Percentiles rank a stretch among this genome's conserved stretches.
Conservation (phyloP, 2,113 vertebrate species). For the Corydoras maculifer region DNA sequence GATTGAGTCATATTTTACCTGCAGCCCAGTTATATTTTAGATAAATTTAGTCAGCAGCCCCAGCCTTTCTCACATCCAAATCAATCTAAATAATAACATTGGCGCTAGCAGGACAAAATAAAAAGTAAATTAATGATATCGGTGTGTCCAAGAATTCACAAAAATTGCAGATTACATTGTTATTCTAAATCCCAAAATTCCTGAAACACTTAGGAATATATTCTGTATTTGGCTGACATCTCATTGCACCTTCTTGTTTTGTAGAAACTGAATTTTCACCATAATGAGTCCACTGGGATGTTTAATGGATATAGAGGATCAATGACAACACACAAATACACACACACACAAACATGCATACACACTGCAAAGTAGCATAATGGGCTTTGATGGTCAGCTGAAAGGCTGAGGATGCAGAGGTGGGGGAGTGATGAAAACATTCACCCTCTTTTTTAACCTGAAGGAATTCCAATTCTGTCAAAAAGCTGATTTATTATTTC, state of each 20-base stretch:
- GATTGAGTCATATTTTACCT: not conserved
- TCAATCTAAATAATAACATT: too few relatives aligned
- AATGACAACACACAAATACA: constrained; percentile 23
- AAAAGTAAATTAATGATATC: too few relatives aligned
- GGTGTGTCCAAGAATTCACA: too few relatives aligned
- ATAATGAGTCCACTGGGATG: constrained; percentile 31
- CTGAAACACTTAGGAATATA: not conserved
- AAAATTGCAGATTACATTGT: too few relatives aligned
- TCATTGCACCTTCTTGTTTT: constrained; percentile 15
- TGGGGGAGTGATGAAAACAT: not conserved
- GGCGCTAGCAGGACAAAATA: too few relatives aligned
- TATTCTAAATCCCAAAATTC: too few relatives aligned
- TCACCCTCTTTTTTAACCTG: constrained; percentile 31
- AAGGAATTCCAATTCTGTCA: constrained; percentile 39
- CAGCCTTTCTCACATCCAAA: too few relatives aligned
- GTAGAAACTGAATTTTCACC: constrained; percentile 25
- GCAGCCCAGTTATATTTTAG: too few relatives aligned
- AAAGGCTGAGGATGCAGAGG: not conserved
- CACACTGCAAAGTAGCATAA: constrained; percentile 35
- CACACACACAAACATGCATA: constrained; percentile 30
- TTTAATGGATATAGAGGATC: constrained; percentile 38
- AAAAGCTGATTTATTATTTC: constrained; percentile 24
- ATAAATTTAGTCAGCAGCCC: too few relatives aligned
- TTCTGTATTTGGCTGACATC: not conserved
- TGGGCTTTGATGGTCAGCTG: constrained; percentile 24